These are phyloP conservation scores for Pleuronectes platessa DNA, from an alignment of 2,113 vertebrate species.

Conservation along the genomic window DNA sequence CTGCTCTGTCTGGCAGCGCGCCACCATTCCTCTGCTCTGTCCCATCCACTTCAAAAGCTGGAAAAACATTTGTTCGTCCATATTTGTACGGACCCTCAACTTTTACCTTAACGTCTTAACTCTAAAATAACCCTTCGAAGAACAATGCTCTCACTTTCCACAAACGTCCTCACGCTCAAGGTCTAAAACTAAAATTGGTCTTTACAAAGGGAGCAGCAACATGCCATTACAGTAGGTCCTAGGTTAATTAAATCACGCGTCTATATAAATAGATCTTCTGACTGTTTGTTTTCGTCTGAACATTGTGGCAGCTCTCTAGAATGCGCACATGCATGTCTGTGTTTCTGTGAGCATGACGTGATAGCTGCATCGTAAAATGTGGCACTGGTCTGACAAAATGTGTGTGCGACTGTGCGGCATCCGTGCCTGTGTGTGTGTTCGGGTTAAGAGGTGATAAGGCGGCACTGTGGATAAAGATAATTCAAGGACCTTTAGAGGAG, in stretches of 20 bases:
- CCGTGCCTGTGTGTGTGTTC: not conserved
- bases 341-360: not conserved
- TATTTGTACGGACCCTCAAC: slow-evolving; percentile 11
- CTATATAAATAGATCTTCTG: slow-evolving; percentile 51
- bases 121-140: not conserved
- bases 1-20: slow-evolving; percentile 39
- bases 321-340: not conserved
- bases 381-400: slow-evolving; percentile 21
- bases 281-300: slow-evolving; percentile 40
- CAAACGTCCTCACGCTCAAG: not conserved
- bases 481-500: slow-evolving; percentile 74
- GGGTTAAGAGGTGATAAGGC: slow-evolving; percentile 59
- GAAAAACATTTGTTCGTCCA: slow-evolving; percentile 5
- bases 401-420: not conserved
- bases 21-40: not conserved
- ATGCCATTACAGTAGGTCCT: not conserved
- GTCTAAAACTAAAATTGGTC: not conserved
- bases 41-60: slow-evolving; percentile 21
- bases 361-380: slow-evolving; percentile 25
- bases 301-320: slow-evolving; percentile 23
- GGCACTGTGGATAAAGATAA: slow-evolving; percentile 64
- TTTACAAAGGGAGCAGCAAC: not conserved
- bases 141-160: slow-evolving; percentile 4
- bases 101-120: not conserved
- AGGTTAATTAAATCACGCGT: slow-evolving; percentile 51